Base-by-base conservation (phyloP, 2,797 vertebrate species). In the Lates japonicus region DNA sequence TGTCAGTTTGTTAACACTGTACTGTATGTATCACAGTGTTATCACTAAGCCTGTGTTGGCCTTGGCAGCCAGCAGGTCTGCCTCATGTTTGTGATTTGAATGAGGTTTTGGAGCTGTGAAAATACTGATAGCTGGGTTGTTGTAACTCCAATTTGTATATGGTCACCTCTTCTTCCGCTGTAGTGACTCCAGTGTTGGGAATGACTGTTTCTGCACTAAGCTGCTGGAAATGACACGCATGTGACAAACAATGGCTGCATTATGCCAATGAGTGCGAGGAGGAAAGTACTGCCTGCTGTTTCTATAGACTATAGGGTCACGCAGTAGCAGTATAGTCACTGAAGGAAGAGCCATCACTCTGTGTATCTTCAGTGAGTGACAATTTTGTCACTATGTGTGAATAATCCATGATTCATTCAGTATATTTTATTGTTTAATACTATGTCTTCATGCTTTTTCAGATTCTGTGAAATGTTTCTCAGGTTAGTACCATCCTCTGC, bases 241-340 rank as follows among this genome's bases (percentile, higher is more conserved):
- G 41, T 80, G 76, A 70, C 63, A 51, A 82, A 94, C 92, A 89
- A 90, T 85, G 77, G 78, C 74, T 59, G 74, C 82, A 76, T 80
- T 81, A 76, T 89, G 61, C n/a, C 42, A 55, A 9, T 31, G 39
- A 75, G 57, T 42, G 39, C 25, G 20, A 58, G 25, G 42, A 75
- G 61, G 46, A 58, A 67, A 68, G 20, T 14, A 57, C 31, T 67
- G 48, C 41, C 31, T 8, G 57, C 54, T 71, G 51, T 68, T 72
- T 74, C 77, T 41, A 44, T 35, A 3, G 37, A 48, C 57, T 63
- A 16, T 65, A 16, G 57, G 70, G 44, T 70, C 48, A 22, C 65
- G 68, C 60, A 1, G 11, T 63, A 35, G 31, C 33, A 31, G 25
- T 13, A 66, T 12, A 44, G 42, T 72, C 19, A 46, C 12, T 57